These are phyloP conservation scores for Unio pictorum DNA, from an alignment of 2,888 invertebrate species.

Conservation along the genomic window DNA sequence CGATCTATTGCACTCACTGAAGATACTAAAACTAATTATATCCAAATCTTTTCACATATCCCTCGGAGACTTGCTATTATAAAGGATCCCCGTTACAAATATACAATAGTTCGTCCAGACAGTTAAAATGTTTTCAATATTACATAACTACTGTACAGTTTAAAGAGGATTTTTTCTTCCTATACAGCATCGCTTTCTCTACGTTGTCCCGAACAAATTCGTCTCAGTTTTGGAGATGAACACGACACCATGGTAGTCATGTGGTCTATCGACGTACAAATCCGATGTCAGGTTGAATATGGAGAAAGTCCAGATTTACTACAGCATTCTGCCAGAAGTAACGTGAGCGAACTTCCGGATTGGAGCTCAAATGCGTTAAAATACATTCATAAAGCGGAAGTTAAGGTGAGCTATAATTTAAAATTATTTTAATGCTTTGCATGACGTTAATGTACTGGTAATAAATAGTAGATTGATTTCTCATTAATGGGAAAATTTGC, in stretches of 20 bases:
- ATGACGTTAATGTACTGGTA: too few relatives aligned
- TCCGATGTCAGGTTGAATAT: slow-evolving; percentile 18
- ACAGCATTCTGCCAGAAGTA: slow-evolving; percentile 4
- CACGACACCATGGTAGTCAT: slow-evolving; percentile 48
- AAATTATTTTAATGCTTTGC: too few relatives aligned
- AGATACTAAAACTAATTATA: too few relatives aligned
- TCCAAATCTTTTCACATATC: too few relatives aligned
- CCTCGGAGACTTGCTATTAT: too few relatives aligned
- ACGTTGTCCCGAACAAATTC: slow-evolving; percentile 48
- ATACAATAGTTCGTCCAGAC: too few relatives aligned
- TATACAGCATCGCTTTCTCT: slow-evolving; percentile 1
- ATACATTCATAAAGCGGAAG: slow-evolving; percentile 38
- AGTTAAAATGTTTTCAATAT: too few relatives aligned
- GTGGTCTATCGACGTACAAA: slow-evolving; percentile 45
- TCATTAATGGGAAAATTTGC: too few relatives aligned
- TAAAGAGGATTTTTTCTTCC: neutral
- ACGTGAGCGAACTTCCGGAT: slow-evolving; percentile 13
- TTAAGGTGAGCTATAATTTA: slow-evolving; percentile 24
- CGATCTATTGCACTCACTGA: too few relatives aligned
- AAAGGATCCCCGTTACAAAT: too few relatives aligned
- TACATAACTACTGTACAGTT: too few relatives aligned
- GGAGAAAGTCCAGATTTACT: slow-evolving; percentile 11
- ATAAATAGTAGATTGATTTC: too few relatives aligned
- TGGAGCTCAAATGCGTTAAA: slow-evolving; percentile 25
- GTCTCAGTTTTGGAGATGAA: slow-evolving; percentile 45